Evolutionary conservation across 2,888 invertebrate species (phyloP).

Genomic region (Furcula furcula): DNA sequence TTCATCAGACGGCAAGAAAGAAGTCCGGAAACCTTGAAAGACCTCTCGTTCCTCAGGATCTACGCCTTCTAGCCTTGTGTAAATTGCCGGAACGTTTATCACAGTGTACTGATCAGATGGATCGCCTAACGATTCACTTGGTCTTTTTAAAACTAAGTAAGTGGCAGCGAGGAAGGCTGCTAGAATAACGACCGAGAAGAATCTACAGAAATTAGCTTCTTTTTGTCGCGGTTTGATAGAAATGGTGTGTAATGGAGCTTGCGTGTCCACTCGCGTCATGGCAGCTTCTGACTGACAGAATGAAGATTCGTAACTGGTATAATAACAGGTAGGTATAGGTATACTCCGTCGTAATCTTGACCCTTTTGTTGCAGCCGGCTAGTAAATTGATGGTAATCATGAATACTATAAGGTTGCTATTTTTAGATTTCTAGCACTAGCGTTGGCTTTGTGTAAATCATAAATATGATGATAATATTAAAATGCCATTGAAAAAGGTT

Average conservation of each 20-base stretch:
- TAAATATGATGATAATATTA: too few relatives aligned
- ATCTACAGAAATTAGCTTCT: conserved; percentile 52
- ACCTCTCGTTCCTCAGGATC: conserved; percentile 82
- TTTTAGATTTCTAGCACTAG: too few relatives aligned
- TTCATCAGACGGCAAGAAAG: conserved; percentile 82
- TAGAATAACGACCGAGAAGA: conserved; percentile 41
- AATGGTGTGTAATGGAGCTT: conserved; percentile 42
- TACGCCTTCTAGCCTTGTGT: conserved; percentile 57
- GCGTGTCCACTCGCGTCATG: conserved; percentile 70
- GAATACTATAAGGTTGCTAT: conserved; percentile 8
- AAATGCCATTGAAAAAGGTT: too few relatives aligned
- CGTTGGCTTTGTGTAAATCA: too few relatives aligned
- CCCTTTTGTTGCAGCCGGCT: conserved; percentile 40
- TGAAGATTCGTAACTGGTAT: conserved; percentile 56
- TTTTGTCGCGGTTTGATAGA: conserved; percentile 50
- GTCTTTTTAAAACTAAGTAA: conserved; percentile 48
- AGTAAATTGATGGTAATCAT: conserved; percentile 37
- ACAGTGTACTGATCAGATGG: conserved; percentile 60
- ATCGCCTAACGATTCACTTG: conserved; percentile 51
- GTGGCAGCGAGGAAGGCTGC: conserved; percentile 36
- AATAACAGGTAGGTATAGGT: conserved; percentile 38
- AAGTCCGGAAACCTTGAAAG: conserved; percentile 83
- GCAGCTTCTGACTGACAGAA: conserved; percentile 59
- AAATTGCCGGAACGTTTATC: conserved; percentile 59
- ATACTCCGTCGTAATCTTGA: conserved; percentile 52